These are phyloP conservation scores for Noctua janthina DNA, from an alignment of 2,888 invertebrate species.

Conservation along the genomic window DNA sequence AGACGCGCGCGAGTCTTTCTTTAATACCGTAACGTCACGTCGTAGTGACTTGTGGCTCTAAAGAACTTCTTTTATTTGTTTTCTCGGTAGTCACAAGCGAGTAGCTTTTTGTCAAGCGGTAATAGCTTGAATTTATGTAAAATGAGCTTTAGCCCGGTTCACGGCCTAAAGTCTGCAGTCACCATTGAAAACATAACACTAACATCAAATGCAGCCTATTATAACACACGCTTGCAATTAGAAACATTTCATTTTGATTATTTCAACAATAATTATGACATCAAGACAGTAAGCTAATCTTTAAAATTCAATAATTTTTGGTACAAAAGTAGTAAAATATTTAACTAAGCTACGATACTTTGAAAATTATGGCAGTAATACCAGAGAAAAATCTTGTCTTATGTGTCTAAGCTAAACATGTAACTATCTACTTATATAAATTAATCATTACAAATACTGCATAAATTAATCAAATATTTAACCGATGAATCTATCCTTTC, in stretches of 20 bases:
- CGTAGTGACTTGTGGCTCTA: background rate
- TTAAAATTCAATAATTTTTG: slow-evolving; percentile 14
- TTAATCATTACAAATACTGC: background rate
- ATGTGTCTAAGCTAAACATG: slow-evolving; percentile 26
- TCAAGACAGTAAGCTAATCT: slow-evolving; percentile 11
- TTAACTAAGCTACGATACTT: slow-evolving; percentile 21
- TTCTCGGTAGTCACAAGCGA: background rate
- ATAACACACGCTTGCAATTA: background rate
- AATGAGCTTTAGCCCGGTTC: background rate
- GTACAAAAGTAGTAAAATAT: slow-evolving; percentile 47
- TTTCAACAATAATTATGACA: slow-evolving; percentile 9
- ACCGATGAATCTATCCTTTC: background rate
- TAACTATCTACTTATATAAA: slow-evolving; percentile 3
- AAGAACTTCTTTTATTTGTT: background rate
- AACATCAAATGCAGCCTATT: slow-evolving; percentile 13
- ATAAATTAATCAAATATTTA: background rate
- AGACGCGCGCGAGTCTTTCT: background rate
- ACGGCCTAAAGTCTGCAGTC: background rate
- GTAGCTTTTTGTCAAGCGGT: background rate
- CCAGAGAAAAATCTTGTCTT: slow-evolving; percentile 2
- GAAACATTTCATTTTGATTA: background rate
- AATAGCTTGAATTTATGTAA: background rate
- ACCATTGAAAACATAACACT: background rate
- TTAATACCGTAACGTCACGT: background rate
- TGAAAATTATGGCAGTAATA: slow-evolving; percentile 34